These are phyloP conservation scores for Antennarius maculatus DNA, from an alignment of 2,797 vertebrate species.

Conservation along the genomic window DNA sequence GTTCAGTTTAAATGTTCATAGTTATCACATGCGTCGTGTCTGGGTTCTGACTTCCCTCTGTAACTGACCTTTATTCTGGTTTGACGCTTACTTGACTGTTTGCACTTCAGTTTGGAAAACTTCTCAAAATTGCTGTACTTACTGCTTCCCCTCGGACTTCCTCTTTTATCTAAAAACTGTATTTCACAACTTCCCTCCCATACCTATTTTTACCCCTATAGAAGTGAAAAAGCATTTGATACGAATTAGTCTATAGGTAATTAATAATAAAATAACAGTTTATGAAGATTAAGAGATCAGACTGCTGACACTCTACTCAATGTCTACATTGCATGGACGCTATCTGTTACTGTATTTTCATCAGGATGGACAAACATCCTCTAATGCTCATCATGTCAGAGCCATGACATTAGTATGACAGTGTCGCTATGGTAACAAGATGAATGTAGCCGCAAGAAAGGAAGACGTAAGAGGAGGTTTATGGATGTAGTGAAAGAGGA, in stretches of 20 bases:
- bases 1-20: constrained; percentile 14
- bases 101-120: constrained; percentile 13
- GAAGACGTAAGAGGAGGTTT: too few relatives aligned
- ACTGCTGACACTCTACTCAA: neutral
- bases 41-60: constrained; percentile 43
- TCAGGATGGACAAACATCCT: neutral
- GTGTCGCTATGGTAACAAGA: too few relatives aligned
- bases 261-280: too few relatives aligned
- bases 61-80: neutral
- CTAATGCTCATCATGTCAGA: neutral
- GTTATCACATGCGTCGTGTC: neutral
- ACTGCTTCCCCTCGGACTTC: constrained; percentile 29
- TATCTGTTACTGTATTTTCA: neutral
- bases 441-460: too few relatives aligned
- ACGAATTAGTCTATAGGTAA: too few relatives aligned
- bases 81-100: constrained; percentile 7
- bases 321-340: neutral
- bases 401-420: neutral
- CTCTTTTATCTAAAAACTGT: constrained; percentile 17
- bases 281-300: too few relatives aligned
- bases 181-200: constrained; percentile 28
- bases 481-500: too few relatives aligned
- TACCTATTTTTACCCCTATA: constrained; percentile 27
- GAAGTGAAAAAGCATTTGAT: too few relatives aligned
- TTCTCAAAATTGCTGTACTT: constrained; percentile 24